phyloP scores from a whole-genome alignment of 2,113 vertebrate species.

The Meleagris gallopavo region DNA sequence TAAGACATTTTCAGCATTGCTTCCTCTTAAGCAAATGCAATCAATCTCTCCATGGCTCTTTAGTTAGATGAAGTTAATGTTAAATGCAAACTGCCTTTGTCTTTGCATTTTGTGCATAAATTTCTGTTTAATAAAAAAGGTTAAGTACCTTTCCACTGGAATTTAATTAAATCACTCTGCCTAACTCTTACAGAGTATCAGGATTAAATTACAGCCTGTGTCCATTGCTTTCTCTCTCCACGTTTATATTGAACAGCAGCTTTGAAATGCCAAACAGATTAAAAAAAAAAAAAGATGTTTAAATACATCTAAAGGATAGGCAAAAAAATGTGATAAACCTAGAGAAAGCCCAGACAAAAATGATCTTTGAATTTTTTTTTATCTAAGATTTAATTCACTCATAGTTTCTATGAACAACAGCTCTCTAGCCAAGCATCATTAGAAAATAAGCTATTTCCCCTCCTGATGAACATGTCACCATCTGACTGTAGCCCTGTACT shows the following conservation, averaged over 20 bases:
- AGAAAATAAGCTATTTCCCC: neutral
- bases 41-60: slow-evolving; percentile 23
- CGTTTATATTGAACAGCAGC: neutral
- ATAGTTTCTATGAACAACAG: neutral
- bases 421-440: neutral
- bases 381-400: neutral
- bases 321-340: neutral
- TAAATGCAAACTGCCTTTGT: slow-evolving; percentile 48
- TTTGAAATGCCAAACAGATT: neutral
- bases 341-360: neutral
- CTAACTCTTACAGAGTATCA: neutral
- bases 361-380: neutral
- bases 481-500: neutral
- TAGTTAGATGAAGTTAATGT: slow-evolving; percentile 17
- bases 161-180: slow-evolving; percentile 29
- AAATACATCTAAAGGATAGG: neutral
- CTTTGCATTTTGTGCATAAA: slow-evolving; percentile 47
- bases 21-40: slow-evolving; percentile 61
- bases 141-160: slow-evolving; percentile 35
- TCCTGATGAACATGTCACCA: neutral
- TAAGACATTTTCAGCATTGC: slow-evolving; percentile 42
- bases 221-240: neutral
- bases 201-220: neutral
- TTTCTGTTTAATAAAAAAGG: slow-evolving; percentile 29
- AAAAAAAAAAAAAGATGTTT: neutral